Conservation (phyloP, 1,140 invertebrate species). For the Drosophila lacertosa region DNA sequence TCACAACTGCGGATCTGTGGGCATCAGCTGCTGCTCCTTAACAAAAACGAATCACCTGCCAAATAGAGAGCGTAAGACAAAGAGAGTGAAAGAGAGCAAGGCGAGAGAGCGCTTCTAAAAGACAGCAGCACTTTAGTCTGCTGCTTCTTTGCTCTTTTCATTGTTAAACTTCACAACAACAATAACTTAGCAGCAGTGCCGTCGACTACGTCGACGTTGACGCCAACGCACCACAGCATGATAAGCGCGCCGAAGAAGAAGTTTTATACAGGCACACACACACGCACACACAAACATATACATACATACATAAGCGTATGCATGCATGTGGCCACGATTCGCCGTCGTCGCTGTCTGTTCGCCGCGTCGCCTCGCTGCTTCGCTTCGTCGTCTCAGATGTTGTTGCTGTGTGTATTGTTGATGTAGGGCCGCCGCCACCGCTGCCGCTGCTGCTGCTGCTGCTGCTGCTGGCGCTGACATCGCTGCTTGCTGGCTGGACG, state of each 20-base stretch:
- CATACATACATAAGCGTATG: slow-evolving; percentile 1
- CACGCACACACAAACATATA: slow-evolving; percentile 3
- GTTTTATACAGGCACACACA: slow-evolving; percentile 24
- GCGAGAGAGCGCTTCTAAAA: neutral
- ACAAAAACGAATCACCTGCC: slow-evolving; percentile 10
- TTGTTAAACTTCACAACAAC: slow-evolving; percentile 43
- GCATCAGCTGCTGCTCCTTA: slow-evolving; percentile 18
- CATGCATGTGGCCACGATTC: slow-evolving; percentile 23
- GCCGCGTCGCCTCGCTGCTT: slow-evolving; percentile 16
- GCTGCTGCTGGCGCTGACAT: slow-evolving; percentile 14
- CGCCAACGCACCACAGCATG: slow-evolving; percentile 40
- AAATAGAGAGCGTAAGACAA: neutral
- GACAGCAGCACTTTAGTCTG: neutral
- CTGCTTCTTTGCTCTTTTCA: slow-evolving; percentile 24
- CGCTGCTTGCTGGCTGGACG: slow-evolving; percentile 28
- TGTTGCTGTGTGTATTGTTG: slow-evolving; percentile 34
- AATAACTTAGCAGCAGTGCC: slow-evolving; percentile 19
- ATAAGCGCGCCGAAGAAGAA: slow-evolving; percentile 44
- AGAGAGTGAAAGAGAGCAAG: neutral
- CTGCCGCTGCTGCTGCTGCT: slow-evolving; percentile 10
- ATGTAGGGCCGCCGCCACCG: slow-evolving; percentile 28
- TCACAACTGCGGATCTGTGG: slow-evolving; percentile 5
- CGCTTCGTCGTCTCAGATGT: slow-evolving; percentile 31
- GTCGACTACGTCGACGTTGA: slow-evolving; percentile 14
- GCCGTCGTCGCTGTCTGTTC: slow-evolving; percentile 17